Percentiles rank a stretch among this genome's conserved stretches.
phyloP scores from a whole-genome alignment of 2,888 invertebrate species.

The Ophonus ardosiacus region DNA sequence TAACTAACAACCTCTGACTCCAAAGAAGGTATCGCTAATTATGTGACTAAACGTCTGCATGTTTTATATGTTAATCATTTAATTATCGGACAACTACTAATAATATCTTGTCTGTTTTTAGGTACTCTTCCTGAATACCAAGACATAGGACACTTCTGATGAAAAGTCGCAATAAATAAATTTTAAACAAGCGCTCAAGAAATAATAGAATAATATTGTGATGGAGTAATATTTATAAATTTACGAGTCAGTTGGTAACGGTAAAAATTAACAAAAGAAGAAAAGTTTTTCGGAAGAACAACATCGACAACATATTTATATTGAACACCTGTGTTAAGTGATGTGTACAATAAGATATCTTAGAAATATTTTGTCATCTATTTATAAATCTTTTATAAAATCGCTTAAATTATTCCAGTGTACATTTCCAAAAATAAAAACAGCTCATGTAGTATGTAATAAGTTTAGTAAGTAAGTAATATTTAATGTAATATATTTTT shows the following conservation, averaged over 20 bases:
- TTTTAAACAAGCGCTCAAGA: slow-evolving; percentile 49
- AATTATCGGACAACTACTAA: not conserved
- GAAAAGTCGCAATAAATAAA: slow-evolving; percentile 20
- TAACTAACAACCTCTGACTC: slow-evolving; percentile 52
- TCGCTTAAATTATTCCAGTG: slow-evolving; percentile 60
- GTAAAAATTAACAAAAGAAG: slow-evolving; percentile 50
- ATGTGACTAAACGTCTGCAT: slow-evolving; percentile 19
- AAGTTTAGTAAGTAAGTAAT: slow-evolving; percentile 53
- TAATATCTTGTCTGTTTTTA: slow-evolving; percentile 1
- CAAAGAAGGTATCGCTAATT: slow-evolving; percentile 42
- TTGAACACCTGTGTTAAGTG: slow-evolving; percentile 28
- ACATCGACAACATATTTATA: slow-evolving; percentile 50
- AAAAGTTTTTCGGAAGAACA: slow-evolving; percentile 27
- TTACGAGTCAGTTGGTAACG: slow-evolving; percentile 57
- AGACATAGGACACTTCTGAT: slow-evolving; percentile 51
- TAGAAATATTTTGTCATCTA: slow-evolving; percentile 51
- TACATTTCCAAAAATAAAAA: slow-evolving; percentile 57
- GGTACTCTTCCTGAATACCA: slow-evolving; percentile 51
- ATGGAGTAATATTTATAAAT: slow-evolving; percentile 36
- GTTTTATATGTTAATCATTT: not conserved
- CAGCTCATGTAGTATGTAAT: slow-evolving; percentile 48
- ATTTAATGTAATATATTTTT: slow-evolving; percentile 63
- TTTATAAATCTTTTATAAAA: slow-evolving; percentile 58
- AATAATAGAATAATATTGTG: slow-evolving; percentile 39
- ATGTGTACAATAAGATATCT: slow-evolving; percentile 47